phyloP scores from a whole-genome alignment of 2,113 vertebrate genomes.

The Chrysemys picta region DNA sequence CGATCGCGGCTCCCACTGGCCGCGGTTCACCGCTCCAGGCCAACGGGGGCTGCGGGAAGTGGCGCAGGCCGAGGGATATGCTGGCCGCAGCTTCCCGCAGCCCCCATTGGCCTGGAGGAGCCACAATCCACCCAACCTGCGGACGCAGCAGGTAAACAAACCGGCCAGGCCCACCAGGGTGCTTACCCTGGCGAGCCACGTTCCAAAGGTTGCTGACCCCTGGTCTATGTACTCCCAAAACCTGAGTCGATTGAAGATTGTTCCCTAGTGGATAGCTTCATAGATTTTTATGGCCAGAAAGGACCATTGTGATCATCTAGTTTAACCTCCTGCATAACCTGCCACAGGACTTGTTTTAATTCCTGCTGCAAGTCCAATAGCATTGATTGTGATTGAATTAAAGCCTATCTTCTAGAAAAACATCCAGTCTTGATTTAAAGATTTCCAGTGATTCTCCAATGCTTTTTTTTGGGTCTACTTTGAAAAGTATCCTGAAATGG shows the following conservation, averaged over 20 bases:
- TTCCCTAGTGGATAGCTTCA: not conserved
- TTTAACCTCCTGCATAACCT: not conserved
- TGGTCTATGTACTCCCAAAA: not conserved
- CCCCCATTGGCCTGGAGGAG: too few relatives aligned
- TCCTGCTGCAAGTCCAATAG: not conserved
- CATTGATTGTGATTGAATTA: not conserved
- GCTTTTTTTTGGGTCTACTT: not conserved
- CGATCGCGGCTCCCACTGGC: too few relatives aligned
- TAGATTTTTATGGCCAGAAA: constrained; percentile 29
- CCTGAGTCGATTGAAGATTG: constrained; percentile 26
- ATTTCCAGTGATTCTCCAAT: not conserved
- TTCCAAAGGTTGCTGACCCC: too few relatives aligned
- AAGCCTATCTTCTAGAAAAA: not conserved
- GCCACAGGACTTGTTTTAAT: not conserved
- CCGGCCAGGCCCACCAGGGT: too few relatives aligned
- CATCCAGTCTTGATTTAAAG: not conserved
- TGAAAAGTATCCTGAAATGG: not conserved
- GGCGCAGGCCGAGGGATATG: too few relatives aligned
- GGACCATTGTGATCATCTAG: constrained; percentile 22
- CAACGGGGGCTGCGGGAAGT: too few relatives aligned
- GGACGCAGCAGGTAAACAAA: too few relatives aligned
- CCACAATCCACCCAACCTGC: too few relatives aligned
- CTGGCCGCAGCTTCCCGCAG: too few relatives aligned
- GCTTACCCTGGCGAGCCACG: too few relatives aligned
- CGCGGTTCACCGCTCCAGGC: too few relatives aligned